These are phyloP conservation scores for Oxycera nigricornis DNA, from an alignment of 2,888 invertebrate genomes.

Conservation along the genomic window DNA sequence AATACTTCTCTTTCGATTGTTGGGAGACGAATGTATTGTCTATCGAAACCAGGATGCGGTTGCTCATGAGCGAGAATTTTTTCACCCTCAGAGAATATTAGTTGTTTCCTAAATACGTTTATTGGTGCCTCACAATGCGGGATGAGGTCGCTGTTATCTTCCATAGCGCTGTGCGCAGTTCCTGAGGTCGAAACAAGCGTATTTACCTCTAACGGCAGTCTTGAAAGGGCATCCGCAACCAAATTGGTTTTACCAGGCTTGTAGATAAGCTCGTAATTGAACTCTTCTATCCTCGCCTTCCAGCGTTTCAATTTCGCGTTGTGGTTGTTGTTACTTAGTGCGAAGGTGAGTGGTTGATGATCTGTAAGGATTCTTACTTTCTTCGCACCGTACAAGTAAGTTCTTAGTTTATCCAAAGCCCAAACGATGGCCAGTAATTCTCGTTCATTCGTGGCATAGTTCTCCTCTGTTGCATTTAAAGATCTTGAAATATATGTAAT, in stretches of 20 bases:
- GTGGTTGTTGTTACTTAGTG: constrained; percentile 1
- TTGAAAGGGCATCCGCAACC: not conserved
- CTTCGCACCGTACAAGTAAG: not conserved
- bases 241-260: not conserved
- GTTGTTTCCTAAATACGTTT: too few species aligned
- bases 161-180: too few species aligned
- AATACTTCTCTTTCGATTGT: too few species aligned
- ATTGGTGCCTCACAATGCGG: too few species aligned
- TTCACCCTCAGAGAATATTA: too few species aligned
- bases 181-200: too few species aligned
- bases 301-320: constrained; percentile 13
- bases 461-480: too few species aligned
- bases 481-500: too few species aligned
- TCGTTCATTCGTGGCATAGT: not conserved
- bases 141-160: too few species aligned
- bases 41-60: too few species aligned
- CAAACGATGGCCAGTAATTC: constrained; percentile 14
- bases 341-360: constrained; percentile 11
- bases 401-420: constrained; percentile 19
- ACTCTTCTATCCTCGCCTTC: constrained; percentile 43
- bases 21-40: too few species aligned
- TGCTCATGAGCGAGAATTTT: too few species aligned
- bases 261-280: constrained; percentile 41
- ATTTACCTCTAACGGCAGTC: not conserved
- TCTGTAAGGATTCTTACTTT: constrained; percentile 24